phyloP scores from a whole-genome alignment of 2,797 vertebrate genomes.

The Sebastolobus altivelis region DNA sequence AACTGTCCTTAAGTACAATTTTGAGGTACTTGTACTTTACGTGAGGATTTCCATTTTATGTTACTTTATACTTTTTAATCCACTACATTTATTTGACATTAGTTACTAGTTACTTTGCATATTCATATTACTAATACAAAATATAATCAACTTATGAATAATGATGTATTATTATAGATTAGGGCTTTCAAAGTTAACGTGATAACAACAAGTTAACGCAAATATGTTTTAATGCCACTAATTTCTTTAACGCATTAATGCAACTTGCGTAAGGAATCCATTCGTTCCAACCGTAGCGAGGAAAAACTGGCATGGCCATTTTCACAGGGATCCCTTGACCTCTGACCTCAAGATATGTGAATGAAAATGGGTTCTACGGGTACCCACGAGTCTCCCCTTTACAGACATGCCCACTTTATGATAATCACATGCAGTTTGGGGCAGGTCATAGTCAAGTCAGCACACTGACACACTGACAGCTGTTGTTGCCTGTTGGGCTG shows the following conservation, averaged over 20 bases:
- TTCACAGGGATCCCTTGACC: not conserved
- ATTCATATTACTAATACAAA: not conserved
- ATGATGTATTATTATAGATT: not conserved
- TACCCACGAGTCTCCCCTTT: no score
- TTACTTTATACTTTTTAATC: not conserved
- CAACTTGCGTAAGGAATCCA: no score
- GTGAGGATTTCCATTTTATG: not conserved
- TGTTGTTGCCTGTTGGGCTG: no score
- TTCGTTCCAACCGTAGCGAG: not conserved
- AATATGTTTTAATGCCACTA: not conserved
- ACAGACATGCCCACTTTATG: no score
- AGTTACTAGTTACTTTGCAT: not conserved
- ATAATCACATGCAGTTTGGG: no score
- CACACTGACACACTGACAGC: no score
- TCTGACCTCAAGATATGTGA: not conserved
- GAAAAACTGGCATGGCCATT: not conserved
- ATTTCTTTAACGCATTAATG: not conserved
- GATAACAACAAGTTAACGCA: not conserved
- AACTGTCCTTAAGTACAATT: not conserved
- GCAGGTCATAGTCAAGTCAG: no score
- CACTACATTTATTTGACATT: not conserved
- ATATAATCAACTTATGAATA: not conserved
- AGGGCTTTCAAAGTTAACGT: not conserved
- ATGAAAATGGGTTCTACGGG: not conserved
- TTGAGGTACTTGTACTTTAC: not conserved